phyloP scores from a whole-genome alignment of 1,140 invertebrate genomes.

The Psix sp. region DNA sequence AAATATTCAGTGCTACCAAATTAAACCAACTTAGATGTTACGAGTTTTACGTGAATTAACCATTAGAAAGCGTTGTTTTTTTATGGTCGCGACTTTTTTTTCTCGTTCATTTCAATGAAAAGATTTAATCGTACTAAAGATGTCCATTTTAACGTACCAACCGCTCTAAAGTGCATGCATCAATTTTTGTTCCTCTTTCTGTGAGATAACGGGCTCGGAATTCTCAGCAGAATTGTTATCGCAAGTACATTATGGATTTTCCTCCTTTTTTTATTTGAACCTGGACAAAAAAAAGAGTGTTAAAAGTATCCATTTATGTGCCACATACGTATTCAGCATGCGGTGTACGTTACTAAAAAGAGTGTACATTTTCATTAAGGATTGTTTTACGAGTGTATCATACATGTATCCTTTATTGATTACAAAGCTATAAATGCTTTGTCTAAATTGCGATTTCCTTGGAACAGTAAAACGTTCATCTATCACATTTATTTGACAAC shows the following conservation, averaged over 20 bases:
- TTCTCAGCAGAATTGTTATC: constrained; percentile 15
- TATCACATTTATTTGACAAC: too few species aligned
- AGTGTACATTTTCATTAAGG: constrained; percentile 37
- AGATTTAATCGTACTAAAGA: too few species aligned
- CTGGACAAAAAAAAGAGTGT: constrained; percentile 32
- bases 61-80: too few species aligned
- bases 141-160: too few species aligned
- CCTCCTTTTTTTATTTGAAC: constrained; percentile 15
- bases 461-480: too few species aligned
- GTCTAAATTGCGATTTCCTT: constrained; percentile 16
- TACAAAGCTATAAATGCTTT: too few species aligned
- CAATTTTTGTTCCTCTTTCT: constrained; percentile 9
- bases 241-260: constrained; percentile 22
- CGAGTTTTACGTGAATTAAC: too few species aligned
- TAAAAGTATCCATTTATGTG: constrained; percentile 40
- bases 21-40: too few species aligned
- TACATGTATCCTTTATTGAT: constrained; percentile 27
- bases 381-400: constrained; percentile 37
- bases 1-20: too few species aligned
- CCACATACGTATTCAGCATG: constrained; percentile 49
- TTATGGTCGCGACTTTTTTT: too few species aligned
- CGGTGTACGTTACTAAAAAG: constrained; percentile 37
- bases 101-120: too few species aligned
- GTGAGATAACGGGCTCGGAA: constrained; percentile 1
- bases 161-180: constrained; percentile 26